These are phyloP conservation scores for Goniozus legneri DNA, from an alignment of 1,140 invertebrate genomes.

Conservation along the genomic window DNA sequence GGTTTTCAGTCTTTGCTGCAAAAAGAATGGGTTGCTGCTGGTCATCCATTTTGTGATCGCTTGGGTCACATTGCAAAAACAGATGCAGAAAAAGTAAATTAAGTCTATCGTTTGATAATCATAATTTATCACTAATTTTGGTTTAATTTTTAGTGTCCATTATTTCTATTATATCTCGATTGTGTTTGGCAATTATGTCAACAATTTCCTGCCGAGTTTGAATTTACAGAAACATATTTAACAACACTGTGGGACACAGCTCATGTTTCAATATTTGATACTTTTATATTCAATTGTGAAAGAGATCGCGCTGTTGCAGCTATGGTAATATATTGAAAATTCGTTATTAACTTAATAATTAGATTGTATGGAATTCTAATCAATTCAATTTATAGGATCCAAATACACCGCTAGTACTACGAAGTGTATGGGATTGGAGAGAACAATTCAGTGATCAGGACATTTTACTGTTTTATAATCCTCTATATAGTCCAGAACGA, in stretches of 20 bases:
- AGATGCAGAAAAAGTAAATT: conserved; percentile 54
- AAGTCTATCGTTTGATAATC: background rate
- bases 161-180: conserved; percentile 89
- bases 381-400: conserved; percentile 46
- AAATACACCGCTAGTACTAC: conserved; percentile 58
- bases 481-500: conserved; percentile 58
- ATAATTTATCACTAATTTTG: conserved; percentile 2
- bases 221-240: conserved; percentile 90
- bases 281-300: conserved; percentile 86
- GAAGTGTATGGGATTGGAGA: conserved; percentile 81
- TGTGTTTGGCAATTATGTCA: conserved; percentile 88
- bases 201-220: conserved; percentile 84
- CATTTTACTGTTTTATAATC: conserved; percentile 74
- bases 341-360: background rate
- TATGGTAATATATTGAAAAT: conserved; percentile 37
- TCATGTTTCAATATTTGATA: conserved; percentile 85
- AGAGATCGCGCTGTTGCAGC: conserved; percentile 63
- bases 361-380: background rate
- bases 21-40: conserved; percentile 91
- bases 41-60: conserved; percentile 80
- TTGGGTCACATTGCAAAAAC: conserved; percentile 62
- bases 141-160: conserved; percentile 61
- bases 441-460: conserved; percentile 78
- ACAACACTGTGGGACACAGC: conserved; percentile 86
- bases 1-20: conserved; percentile 92